These are phyloP conservation scores for Eupithecia abbreviata DNA, from an alignment of 2,888 invertebrate genomes.

Conservation along the genomic window DNA sequence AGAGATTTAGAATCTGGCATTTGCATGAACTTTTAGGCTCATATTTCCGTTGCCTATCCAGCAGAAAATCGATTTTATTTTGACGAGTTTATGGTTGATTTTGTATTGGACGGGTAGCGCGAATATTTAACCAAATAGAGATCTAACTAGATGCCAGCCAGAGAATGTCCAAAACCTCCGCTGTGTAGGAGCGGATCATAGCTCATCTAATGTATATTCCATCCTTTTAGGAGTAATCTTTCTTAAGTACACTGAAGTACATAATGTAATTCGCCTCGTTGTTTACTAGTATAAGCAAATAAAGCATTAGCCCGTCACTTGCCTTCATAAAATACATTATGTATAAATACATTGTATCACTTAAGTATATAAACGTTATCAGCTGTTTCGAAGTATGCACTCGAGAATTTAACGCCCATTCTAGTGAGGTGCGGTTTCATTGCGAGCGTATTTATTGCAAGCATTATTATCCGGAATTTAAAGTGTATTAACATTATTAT, in stretches of 20 bases:
- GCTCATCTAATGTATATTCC: conserved; percentile 83
- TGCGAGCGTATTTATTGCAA: conserved; percentile 43
- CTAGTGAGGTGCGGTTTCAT: conserved; percentile 55
- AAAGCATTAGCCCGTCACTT: conserved; percentile 71
- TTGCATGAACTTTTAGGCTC: conserved; percentile 9
- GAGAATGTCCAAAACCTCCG: conserved; percentile 64
- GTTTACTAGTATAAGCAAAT: conserved; percentile 75
- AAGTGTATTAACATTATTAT: neutral
- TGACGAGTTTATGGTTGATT: conserved; percentile 8
- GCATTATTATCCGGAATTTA: conserved; percentile 10
- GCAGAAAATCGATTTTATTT: conserved; percentile 11
- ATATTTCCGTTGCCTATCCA: neutral
- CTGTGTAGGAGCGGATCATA: conserved; percentile 63
- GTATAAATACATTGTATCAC: conserved; percentile 71
- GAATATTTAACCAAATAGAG: neutral
- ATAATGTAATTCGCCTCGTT: conserved; percentile 72
- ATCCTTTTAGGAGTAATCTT: conserved; percentile 76
- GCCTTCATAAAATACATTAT: conserved; percentile 68
- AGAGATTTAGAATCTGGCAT: conserved; percentile 48
- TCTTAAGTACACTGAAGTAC: conserved; percentile 80
- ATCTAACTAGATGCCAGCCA: conserved; percentile 16
- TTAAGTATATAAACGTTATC: conserved; percentile 59
- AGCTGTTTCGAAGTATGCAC: conserved; percentile 70
- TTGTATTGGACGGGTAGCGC: neutral
- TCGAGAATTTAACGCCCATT: conserved; percentile 68